A percentile compares a stretch with the other conserved stretches of the same genome.
Conservation (phyloP, 2,888 invertebrate genomes). For the Hydrotaea cyrtoneurina region DNA sequence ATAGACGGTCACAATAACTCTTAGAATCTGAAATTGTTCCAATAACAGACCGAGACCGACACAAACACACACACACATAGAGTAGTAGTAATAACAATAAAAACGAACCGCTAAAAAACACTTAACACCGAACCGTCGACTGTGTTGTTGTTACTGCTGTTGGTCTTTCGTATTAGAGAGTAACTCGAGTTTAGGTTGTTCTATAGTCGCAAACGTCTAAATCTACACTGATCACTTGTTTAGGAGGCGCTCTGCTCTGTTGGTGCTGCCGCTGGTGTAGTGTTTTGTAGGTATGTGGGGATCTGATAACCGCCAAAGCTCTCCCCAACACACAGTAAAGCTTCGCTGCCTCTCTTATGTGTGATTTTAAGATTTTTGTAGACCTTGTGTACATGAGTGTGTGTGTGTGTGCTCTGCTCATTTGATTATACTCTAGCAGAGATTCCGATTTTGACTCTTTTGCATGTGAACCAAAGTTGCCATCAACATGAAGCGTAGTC, state of each 20-base stretch:
- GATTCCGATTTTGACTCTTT: no score
- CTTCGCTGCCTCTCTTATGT: not conserved
- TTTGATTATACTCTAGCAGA: not conserved
- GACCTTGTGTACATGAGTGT: conserved; percentile 24
- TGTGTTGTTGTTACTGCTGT: not conserved
- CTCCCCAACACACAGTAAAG: conserved; percentile 16
- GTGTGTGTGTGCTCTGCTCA: not conserved
- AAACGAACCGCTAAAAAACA: not conserved
- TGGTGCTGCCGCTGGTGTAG: not conserved
- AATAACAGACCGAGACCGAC: conserved; percentile 22
- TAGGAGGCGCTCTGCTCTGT: conserved; percentile 25
- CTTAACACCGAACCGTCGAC: conserved; percentile 31
- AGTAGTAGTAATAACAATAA: not conserved
- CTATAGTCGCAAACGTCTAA: conserved; percentile 60
- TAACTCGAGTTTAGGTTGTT: conserved; percentile 16
- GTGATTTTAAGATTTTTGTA: conserved; percentile 12
- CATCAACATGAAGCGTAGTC: no score
- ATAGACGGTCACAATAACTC: not conserved
- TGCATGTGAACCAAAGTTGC: not conserved
- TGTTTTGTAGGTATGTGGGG: conserved; percentile 38
- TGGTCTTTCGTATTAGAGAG: not conserved
- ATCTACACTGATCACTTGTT: conserved; percentile 66
- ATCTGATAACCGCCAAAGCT: conserved; percentile 54
- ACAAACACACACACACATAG: not conserved
- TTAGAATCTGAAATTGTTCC: conserved; percentile 9